A percentile compares a stretch with the other conserved stretches of the same genome.
phyloP scores from a whole-genome alignment of 2,113 vertebrate species.

The Paradoxurus hermaphroditus region DNA sequence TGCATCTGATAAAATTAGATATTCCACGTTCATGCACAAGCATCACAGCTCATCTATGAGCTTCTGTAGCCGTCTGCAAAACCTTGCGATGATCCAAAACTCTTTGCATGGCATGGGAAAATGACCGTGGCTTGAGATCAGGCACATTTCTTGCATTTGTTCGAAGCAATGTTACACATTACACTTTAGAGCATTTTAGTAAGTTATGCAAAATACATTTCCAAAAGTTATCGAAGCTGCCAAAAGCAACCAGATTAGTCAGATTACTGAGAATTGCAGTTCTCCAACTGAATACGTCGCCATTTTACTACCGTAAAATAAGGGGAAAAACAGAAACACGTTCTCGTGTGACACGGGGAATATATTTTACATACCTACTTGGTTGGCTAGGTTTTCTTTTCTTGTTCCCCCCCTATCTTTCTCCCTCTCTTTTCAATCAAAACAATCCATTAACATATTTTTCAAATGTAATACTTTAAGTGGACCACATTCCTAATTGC shows the following conservation, averaged over 20 bases:
- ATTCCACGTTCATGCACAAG: slow-evolving; percentile 72
- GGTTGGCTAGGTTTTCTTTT: background rate
- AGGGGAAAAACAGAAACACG: background rate
- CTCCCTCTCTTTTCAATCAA: background rate
- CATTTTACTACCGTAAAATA: slow-evolving; percentile 28
- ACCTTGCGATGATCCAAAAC: slow-evolving; percentile 28
- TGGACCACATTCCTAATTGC: background rate
- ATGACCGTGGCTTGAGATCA: slow-evolving; percentile 80
- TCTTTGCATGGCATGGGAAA: slow-evolving; percentile 61
- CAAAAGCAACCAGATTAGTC: slow-evolving; percentile 86
- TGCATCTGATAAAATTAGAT: slow-evolving; percentile 69
- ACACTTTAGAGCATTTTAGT: slow-evolving; percentile 80
- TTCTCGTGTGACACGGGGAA: slow-evolving; percentile 79
- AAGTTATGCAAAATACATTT: slow-evolving; percentile 80
- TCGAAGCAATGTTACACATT: slow-evolving; percentile 80
- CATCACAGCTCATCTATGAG: slow-evolving; percentile 59
- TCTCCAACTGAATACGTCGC: background rate
- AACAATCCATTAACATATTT: background rate
- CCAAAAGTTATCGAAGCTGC: slow-evolving; percentile 82
- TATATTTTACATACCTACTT: slow-evolving; percentile 70
- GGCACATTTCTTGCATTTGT: slow-evolving; percentile 86
- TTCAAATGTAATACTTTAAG: slow-evolving; percentile 7
- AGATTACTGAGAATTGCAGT: slow-evolving; percentile 74
- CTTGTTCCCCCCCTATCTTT: background rate
- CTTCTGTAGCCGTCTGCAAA: slow-evolving; percentile 66